Evolutionary conservation across 2,797 vertebrate genomes (phyloP).

Genomic region (Crocodylus rhombifer): DNA sequence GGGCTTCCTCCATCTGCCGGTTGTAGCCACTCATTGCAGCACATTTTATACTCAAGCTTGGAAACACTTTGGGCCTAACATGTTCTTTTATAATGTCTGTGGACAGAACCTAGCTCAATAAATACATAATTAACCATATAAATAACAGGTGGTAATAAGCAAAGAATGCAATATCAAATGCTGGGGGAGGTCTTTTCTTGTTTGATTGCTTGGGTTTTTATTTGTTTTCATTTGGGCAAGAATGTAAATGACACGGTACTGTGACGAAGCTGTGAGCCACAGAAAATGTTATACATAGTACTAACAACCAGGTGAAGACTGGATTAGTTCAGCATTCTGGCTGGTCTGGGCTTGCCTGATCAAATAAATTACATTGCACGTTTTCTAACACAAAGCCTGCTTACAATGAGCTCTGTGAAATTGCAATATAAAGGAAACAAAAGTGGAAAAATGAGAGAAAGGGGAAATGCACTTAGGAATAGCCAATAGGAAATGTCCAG

Average conservation of each 20-base stretch:
- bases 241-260: not conserved
- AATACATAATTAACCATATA: conserved; percentile 2
- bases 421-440: not conserved
- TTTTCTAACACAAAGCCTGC: not conserved
- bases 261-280: not conserved
- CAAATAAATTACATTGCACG: not conserved
- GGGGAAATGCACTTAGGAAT: not conserved
- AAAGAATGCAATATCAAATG: not conserved
- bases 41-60: not conserved
- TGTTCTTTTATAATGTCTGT: not conserved
- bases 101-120: conserved; percentile 37
- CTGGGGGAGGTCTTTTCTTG: not conserved
- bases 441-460: not conserved
- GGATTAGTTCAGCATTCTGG: not conserved
- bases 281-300: fast-evolving
- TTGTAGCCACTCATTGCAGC: not conserved
- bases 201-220: not conserved
- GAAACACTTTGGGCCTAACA: not conserved
- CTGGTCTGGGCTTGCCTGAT: not conserved
- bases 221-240: not conserved
- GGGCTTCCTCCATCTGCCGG: conserved; percentile 17
- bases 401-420: not conserved
- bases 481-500: not conserved
- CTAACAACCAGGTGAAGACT: not conserved
- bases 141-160: conserved; percentile 3